Conservation (phyloP, 2,797 vertebrate species). For the Myotis planiceps region DNA sequence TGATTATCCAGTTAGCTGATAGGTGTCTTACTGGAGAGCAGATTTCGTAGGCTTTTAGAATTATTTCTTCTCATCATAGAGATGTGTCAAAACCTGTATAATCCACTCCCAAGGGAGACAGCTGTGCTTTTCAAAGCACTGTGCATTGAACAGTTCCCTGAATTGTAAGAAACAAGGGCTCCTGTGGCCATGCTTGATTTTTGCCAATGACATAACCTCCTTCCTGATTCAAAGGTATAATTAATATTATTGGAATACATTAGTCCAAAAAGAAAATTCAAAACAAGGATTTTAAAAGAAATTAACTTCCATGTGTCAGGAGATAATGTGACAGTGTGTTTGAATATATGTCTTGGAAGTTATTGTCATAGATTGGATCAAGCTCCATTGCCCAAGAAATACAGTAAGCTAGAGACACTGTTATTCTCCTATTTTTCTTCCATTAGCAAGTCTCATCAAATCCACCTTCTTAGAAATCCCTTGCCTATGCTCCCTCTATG, state of each 20-base stretch:
- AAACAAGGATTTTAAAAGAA: conserved; percentile 7
- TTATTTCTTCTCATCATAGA: conserved; percentile 20
- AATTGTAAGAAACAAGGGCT: neutral
- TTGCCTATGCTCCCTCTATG: neutral
- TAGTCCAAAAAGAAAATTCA: neutral
- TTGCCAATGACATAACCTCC: neutral
- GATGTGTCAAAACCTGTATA: conserved; percentile 1
- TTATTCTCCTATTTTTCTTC: neutral
- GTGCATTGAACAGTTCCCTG: neutral
- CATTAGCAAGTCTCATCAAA: neutral
- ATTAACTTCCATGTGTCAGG: conserved; percentile 1
- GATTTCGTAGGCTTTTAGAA: conserved; percentile 2
- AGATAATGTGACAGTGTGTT: neutral
- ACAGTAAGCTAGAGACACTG: neutral
- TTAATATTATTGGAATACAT: neutral
- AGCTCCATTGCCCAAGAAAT: neutral
- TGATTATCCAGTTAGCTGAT: neutral
- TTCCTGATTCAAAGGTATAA: neutral
- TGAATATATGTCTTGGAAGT: neutral
- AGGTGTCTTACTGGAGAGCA: neutral
- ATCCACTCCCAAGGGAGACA: neutral
- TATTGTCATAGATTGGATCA: conserved; percentile 25
- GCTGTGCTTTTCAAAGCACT: neutral
- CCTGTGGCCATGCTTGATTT: neutral
- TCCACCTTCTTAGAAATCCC: neutral